These are phyloP conservation scores for Dynastes tityus DNA, from an alignment of 2,888 invertebrate species.

Conservation along the genomic window DNA sequence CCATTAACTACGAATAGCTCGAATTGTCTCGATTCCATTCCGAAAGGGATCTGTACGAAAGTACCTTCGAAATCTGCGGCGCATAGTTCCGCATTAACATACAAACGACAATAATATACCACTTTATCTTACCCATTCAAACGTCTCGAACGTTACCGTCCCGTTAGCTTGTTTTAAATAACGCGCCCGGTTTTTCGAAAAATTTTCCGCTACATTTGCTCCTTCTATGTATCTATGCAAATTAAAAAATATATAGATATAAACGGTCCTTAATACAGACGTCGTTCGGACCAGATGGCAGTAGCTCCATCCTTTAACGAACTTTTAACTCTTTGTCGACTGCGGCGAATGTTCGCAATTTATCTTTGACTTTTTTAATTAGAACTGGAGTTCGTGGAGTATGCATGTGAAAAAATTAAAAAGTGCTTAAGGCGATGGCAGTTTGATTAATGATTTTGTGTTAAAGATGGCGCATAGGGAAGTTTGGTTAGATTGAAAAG, in stretches of 20 bases:
- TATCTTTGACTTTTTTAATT: constrained; percentile 42
- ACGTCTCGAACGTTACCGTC: constrained; percentile 45
- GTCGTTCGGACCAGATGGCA: constrained; percentile 44
- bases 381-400: not conserved
- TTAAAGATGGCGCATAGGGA: not conserved
- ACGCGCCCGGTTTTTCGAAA: constrained; percentile 30
- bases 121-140: constrained; percentile 51
- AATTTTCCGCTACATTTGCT: constrained; percentile 47
- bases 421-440: not conserved
- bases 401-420: constrained; percentile 17
- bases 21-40: constrained; percentile 25
- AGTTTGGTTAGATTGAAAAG: no score
- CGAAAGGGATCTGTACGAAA: constrained; percentile 37
- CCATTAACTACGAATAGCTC: constrained; percentile 38
- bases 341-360: constrained; percentile 22
- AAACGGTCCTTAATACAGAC: constrained; percentile 52
- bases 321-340: constrained; percentile 45
- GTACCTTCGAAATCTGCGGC: constrained; percentile 46
- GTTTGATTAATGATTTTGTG: constrained; percentile 8
- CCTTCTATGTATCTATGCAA: constrained; percentile 46
- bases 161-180: constrained; percentile 38
- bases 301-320: constrained; percentile 23
- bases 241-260: constrained; percentile 51
- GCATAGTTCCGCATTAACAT: constrained; percentile 46
- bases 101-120: constrained; percentile 44